Conservation (phyloP, 2,797 vertebrate genomes). For the Morus bassanus region DNA sequence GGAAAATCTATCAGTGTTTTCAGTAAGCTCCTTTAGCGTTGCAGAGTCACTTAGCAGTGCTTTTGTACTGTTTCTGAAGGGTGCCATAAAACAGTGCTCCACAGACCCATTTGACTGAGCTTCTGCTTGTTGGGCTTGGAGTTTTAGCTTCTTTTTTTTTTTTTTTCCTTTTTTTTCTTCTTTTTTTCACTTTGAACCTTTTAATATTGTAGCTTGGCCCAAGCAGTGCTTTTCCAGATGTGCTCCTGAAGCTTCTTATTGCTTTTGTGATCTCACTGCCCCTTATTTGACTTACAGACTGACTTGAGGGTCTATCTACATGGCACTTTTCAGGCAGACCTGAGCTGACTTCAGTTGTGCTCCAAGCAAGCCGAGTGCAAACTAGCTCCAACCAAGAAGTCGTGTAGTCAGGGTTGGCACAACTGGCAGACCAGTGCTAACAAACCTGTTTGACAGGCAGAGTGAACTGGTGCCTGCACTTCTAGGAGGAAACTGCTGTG, state of each 20-base stretch:
- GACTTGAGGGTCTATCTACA: background rate
- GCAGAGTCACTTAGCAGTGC: background rate
- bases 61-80: background rate
- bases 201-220: background rate
- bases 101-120: background rate
- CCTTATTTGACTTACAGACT: background rate
- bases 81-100: background rate
- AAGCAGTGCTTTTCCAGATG: background rate
- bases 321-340: background rate
- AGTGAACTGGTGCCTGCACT: background rate
- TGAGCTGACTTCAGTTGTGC: background rate
- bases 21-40: background rate
- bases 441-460: background rate
- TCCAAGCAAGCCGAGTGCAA: background rate
- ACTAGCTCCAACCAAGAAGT: background rate
- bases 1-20: background rate
- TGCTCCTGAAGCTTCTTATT: background rate
- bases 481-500: background rate
- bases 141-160: background rate
- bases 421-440: background rate
- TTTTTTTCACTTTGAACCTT: background rate
- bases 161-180: background rate
- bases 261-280: background rate
- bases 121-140: background rate
- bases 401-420: background rate